A percentile compares a stretch with the other conserved stretches of the same genome.
These are phyloP conservation scores for Pocillopora damicornis DNA, from an alignment of 64 coral and sea anemone species.

Conservation along the genomic window DNA sequence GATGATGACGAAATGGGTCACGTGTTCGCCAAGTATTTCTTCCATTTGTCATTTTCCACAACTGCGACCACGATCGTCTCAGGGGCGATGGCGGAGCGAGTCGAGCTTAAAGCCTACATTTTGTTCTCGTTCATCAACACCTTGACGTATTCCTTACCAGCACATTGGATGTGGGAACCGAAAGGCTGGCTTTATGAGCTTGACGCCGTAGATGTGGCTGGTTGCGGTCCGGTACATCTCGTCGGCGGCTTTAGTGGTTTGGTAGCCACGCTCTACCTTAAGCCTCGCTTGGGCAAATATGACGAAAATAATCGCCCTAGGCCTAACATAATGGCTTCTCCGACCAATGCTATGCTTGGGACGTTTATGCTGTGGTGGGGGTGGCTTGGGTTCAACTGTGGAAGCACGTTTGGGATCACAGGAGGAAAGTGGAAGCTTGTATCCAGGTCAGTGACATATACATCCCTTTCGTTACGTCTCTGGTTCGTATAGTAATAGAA, in stretches of 20 bases:
- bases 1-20: conserved; percentile 41
- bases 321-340: conserved; percentile 41
- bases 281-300: conserved; percentile 56
- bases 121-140: conserved; percentile 49
- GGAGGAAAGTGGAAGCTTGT: conserved; percentile 53
- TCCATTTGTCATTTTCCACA: conserved; percentile 50
- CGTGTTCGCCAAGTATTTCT: conserved; percentile 51
- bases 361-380: conserved; percentile 88
- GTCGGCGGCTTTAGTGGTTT: conserved; percentile 55
- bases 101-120: conserved; percentile 48
- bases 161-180: conserved; percentile 42
- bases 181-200: conserved; percentile 38
- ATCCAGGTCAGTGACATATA: conserved; percentile 1
- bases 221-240: conserved; percentile 44
- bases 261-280: conserved; percentile 54
- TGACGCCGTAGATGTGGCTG: conserved; percentile 37
- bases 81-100: conserved; percentile 51
- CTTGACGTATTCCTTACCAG: conserved; percentile 28
- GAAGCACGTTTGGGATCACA: conserved; percentile 79
- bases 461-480: no score
- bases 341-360: conserved; percentile 69
- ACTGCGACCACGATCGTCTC: conserved; percentile 53
- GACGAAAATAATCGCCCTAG: conserved; percentile 6
- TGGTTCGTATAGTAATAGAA: no score
- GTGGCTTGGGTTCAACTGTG: conserved; percentile 84